Conservation (phyloP, 2,888 invertebrate genomes). For the Tortrix viridana region DNA sequence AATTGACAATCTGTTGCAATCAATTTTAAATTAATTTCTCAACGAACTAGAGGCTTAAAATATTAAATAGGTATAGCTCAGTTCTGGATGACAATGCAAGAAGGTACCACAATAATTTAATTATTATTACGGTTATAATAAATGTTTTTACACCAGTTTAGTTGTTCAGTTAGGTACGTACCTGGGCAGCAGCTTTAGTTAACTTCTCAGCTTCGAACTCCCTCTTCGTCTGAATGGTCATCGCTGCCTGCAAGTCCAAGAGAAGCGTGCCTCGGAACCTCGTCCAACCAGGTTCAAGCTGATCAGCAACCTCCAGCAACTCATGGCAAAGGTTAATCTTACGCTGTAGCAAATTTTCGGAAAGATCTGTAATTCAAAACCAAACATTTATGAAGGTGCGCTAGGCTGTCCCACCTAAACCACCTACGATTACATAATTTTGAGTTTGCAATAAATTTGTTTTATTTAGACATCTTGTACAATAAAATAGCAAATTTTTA, state of each 20-base stretch:
- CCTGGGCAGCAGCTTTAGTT: slow-evolving; percentile 82
- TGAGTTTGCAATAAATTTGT: no score
- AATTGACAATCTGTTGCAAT: no score
- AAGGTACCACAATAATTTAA: no score
- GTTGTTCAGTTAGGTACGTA: slow-evolving; percentile 46
- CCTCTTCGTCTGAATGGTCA: slow-evolving; percentile 84
- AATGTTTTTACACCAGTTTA: not conserved
- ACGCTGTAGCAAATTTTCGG: slow-evolving; percentile 80
- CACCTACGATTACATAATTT: no score
- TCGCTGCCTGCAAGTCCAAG: slow-evolving; percentile 86
- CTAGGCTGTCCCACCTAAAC: not conserved
- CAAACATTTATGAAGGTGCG: not conserved
- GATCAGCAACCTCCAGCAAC: slow-evolving; percentile 85
- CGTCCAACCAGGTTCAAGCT: slow-evolving; percentile 87
- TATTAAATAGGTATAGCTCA: no score
- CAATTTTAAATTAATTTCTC: no score
- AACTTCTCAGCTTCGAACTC: slow-evolving; percentile 79
- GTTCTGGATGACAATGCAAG: no score
- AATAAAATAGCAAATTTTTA: no score
- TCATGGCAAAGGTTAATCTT: slow-evolving; percentile 88
- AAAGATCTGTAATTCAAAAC: slow-evolving; percentile 76
- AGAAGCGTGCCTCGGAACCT: slow-evolving; percentile 86
- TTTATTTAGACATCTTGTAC: no score
- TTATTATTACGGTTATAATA: no score
- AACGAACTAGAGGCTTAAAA: no score